Base-by-base conservation (phyloP, 2,113 vertebrate genomes). In the Lophius piscatorius region DNA sequence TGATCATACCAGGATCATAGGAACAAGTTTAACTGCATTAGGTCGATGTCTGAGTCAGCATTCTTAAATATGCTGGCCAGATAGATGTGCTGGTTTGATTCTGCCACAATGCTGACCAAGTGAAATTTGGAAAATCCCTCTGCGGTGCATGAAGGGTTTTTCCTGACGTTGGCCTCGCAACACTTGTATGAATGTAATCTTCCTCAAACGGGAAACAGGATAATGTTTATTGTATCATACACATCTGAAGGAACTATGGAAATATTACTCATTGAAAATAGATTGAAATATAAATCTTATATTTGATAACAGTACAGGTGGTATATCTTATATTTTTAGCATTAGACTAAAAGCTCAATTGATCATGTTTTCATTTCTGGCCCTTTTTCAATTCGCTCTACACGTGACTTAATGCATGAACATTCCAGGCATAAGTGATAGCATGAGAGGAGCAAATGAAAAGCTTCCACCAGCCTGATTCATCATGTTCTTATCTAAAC, bases 401-500 rank as follows among this genome's bases (percentile, higher is more conserved):
- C 20, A 16, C 49, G 9, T 22, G 1, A 17, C 1, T 48, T 5
- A 34, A 12, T 35, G 45, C 46, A n/a, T 49, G 20, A 28, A 20
- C 5, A 39, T 47, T 18, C 42, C 11, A n/a, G 22, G 41, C 42
- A 35, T 31, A 9, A 42, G n/a, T 8, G 2, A 33, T 34, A 20
- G 47, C 0, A 2, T 46, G 26, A 70, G 59, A 42, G 65, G 31
- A 61, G 48, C 57, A 41, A 74, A 76, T 26, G 28, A 66, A 45
- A 28, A 63, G 52, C 55, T 55, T 76, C 9, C 46, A 17, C 48
- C 9, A 3, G 17, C 14, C 54, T 73, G 78, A 82, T 38, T 81
- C 72, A 70, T 72, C 49, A 49, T 26, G 38, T 50, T 65, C 70
- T 66, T 81, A 76, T 83, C 59, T 59, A 48, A 61, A 72, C 49